Conservation (phyloP, 2,888 invertebrate species). For the Rhagium mordax region DNA sequence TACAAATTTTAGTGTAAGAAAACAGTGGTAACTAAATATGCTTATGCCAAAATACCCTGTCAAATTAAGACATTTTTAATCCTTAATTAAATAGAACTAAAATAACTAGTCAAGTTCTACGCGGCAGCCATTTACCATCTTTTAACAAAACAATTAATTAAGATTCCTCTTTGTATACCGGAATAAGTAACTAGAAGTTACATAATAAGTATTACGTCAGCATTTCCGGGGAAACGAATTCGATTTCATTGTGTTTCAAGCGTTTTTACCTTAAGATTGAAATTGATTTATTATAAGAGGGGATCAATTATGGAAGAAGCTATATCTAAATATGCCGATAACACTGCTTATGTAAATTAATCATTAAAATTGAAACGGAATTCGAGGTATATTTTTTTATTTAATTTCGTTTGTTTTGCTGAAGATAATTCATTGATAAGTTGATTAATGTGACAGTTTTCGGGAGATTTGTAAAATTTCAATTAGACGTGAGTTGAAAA, state of each 20-base stretch:
- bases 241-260: neutral
- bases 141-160: neutral
- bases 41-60: too few species aligned
- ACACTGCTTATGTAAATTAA: neutral
- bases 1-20: too few species aligned
- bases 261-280: neutral
- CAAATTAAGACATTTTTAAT: too few species aligned
- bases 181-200: neutral
- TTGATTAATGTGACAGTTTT: neutral
- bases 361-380: neutral
- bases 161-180: neutral
- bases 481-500: neutral
- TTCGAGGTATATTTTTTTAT: neutral
- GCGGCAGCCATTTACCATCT: neutral
- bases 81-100: neutral
- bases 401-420: neutral
- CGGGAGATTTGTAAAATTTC: neutral
- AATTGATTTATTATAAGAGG: neutral
- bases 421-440: neutral
- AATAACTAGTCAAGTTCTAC: neutral
- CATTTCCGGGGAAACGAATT: neutral
- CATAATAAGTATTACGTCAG: neutral
- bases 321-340: neutral
- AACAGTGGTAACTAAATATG: too few species aligned
- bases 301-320: neutral